Conservation (phyloP, 1,140 invertebrate genomes). For the Danaus plexippus region DNA sequence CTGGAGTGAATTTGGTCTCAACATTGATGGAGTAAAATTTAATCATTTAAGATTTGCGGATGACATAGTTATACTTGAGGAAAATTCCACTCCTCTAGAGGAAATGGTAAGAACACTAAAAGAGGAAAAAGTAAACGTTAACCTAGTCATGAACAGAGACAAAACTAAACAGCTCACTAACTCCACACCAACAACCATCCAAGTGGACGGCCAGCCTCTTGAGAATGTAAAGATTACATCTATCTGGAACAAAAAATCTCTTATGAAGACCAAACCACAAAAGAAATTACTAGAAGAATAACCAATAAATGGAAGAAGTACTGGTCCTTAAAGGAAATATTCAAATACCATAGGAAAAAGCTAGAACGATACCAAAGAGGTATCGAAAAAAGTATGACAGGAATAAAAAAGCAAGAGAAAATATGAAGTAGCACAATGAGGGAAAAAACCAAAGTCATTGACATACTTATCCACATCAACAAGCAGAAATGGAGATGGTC, state of each 20-base stretch:
- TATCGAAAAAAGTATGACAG: no score
- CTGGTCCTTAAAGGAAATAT: no score
- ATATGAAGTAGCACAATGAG: no score
- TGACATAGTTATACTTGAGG: conserved; percentile 3
- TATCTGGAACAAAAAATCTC: conserved; percentile 25
- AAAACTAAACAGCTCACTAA: conserved; percentile 6
- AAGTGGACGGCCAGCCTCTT: neutral
- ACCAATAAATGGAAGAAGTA: conserved; percentile 21
- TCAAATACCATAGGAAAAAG: no score
- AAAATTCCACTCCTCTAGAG: no score
- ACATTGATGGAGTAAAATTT: neutral
- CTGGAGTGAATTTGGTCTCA: conserved; percentile 4
- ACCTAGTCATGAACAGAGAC: no score
- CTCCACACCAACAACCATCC: neutral
- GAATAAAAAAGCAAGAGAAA: no score
- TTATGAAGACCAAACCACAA: conserved; percentile 13
- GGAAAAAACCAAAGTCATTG: neutral
- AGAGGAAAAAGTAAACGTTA: no score
- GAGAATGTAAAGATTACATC: conserved; percentile 1
- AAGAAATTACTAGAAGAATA: conserved; percentile 22
- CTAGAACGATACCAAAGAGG: no score
- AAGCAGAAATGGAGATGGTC: no score
- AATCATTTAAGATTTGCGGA: conserved; percentile 12
- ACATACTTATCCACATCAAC: neutral
- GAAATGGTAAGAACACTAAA: no score